Evolutionary conservation across 2,113 vertebrate species (phyloP).

Genomic region (Excalfactoria chinensis): DNA sequence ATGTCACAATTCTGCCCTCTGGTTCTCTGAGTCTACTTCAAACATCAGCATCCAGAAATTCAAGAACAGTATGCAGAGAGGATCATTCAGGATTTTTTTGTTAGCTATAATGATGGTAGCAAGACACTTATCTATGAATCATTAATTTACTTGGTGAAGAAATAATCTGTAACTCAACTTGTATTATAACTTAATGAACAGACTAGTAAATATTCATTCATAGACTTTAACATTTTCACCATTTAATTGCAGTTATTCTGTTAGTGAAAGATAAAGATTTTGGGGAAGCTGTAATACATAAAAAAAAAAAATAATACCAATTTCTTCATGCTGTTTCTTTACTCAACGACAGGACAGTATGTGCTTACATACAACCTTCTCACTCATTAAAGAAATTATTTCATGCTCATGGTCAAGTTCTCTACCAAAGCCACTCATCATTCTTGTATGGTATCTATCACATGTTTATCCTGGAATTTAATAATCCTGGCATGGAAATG

Average conservation of each 20-base stretch:
- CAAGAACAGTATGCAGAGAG: not conserved
- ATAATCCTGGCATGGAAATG: rapidly evolving
- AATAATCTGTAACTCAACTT: not conserved
- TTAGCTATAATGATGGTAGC: not conserved
- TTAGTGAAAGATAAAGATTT: not conserved
- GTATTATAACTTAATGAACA: not conserved
- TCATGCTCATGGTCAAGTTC: not conserved
- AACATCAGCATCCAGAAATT: not conserved
- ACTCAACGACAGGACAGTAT: not conserved
- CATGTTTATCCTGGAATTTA: not conserved
- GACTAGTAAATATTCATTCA: not conserved
- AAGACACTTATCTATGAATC: not conserved
- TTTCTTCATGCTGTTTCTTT: not conserved
- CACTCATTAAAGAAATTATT: not conserved
- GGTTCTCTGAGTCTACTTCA: not conserved
- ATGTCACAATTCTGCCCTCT: conserved; percentile 23
- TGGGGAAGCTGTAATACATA: not conserved
- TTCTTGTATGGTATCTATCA: not conserved
- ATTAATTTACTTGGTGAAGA: not conserved
- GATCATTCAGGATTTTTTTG: not conserved
- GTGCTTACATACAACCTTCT: not conserved
- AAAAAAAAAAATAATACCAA: not conserved
- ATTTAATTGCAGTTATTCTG: not conserved
- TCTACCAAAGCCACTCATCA: not conserved
- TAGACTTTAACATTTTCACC: not conserved